phyloP scores from a whole-genome alignment of 2,113 vertebrate genomes.

The Myiozetetes cayanensis region DNA sequence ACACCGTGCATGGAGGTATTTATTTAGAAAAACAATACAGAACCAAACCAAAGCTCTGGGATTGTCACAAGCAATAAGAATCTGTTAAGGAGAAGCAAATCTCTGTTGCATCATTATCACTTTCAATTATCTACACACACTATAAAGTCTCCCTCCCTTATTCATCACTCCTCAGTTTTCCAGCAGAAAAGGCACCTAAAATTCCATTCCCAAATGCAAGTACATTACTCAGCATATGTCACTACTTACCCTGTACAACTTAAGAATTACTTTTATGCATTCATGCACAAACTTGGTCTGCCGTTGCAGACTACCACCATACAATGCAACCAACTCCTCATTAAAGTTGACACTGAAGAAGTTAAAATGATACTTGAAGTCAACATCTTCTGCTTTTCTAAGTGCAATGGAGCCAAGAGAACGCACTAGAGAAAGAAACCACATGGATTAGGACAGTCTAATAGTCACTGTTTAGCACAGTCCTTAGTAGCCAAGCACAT shows the following conservation, averaged over 20 bases:
- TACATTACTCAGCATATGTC: not conserved
- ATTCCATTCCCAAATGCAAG: not conserved
- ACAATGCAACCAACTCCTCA: slow-evolving; percentile 94
- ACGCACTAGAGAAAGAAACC: slow-evolving; percentile 78
- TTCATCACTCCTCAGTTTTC: not conserved
- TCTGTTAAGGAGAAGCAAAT: not conserved
- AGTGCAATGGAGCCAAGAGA: slow-evolving; percentile 94
- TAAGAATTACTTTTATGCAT: slow-evolving; percentile 92
- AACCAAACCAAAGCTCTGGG: not conserved
- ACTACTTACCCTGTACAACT: slow-evolving; percentile 88
- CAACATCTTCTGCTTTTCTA: slow-evolving; percentile 90
- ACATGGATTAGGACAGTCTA: not conserved
- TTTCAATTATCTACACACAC: not conserved
- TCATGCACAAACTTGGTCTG: slow-evolving; percentile 94
- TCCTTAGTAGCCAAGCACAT: not conserved
- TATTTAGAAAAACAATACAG: not conserved
- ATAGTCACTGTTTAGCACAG: not conserved
- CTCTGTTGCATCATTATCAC: not conserved
- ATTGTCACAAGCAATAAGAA: not conserved
- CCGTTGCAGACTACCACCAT: slow-evolving; percentile 88
- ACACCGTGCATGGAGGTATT: not conserved
- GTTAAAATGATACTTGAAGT: slow-evolving; percentile 89
- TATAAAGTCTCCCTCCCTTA: not conserved
- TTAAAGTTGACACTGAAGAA: slow-evolving; percentile 97
- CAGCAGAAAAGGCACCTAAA: not conserved